Evolutionary conservation across 2,113 vertebrate species (phyloP), one percentile per base, ranked within the genome.

Genomic region (Synodontis membranacea): DNA sequence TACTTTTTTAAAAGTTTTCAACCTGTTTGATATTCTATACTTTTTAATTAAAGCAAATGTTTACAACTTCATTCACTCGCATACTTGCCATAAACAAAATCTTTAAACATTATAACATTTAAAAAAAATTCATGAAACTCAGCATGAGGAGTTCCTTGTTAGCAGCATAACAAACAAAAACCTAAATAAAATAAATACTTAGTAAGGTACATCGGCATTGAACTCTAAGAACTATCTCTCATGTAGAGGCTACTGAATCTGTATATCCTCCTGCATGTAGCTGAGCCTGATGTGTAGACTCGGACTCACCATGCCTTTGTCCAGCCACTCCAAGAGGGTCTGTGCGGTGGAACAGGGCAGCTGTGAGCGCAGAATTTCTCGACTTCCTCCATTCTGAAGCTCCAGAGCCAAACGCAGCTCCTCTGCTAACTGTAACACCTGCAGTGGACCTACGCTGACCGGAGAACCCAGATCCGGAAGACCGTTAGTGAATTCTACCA

Each of bases 351-450:
- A 89, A 14, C 93, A 90, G 0, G 97, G 96, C 58, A 99, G 92
- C 91, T 97, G 97, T 52, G 91, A 96, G 64, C 97, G 78, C n/a
- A 99, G 92, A 0, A 92, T 89, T 39, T 95, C 94, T 62, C 92
- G 94, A 75, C 96, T 95, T 80, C 96, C 94, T 86, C 93, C 94
- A 68, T 93, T 92, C 66, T 96, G 92, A 90, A 96, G 95, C 92
- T 98, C 96, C 93, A 99, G 75, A 6, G 97, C 96, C 70, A 96
- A 91, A 88, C 93, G 96, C 87, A 99, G 95, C 88, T 99, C 97
- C 89, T 98, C 97, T 0, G 97, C 91, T 5, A 99, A 92, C 91
- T 96, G 97, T n/a, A 98, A 86, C n/a, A 98, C 96, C 78, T 96
- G 96, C 88, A 97, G 94, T 0, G 96, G 92, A n/a, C 94, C 95